These are phyloP conservation scores for Acleris sparsana DNA, from an alignment of 2,888 invertebrate genomes.

Conservation along the genomic window DNA sequence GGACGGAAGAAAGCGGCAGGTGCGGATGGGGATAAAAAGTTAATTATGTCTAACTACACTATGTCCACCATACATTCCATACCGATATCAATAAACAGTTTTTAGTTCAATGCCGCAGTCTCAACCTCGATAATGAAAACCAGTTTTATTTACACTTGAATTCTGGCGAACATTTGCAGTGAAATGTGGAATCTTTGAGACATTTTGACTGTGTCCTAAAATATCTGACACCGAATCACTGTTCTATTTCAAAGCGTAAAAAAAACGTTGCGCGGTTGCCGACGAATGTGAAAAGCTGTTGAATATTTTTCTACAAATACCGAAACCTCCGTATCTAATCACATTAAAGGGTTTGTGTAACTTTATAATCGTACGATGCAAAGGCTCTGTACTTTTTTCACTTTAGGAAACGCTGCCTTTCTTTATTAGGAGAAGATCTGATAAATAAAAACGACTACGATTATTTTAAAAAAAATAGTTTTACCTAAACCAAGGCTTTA, in stretches of 20 bases:
- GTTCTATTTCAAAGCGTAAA: slow-evolving; percentile 48
- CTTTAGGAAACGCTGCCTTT: too few species aligned
- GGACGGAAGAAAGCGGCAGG: slow-evolving; percentile 68
- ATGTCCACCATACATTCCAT: slow-evolving; percentile 23
- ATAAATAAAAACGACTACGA: too few species aligned
- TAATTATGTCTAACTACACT: slow-evolving; percentile 29
- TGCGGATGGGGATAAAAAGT: slow-evolving; percentile 49
- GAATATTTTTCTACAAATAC: slow-evolving; percentile 14
- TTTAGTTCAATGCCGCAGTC: slow-evolving; percentile 29
- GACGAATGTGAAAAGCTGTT: slow-evolving; percentile 15
- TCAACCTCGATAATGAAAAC: slow-evolving; percentile 30
- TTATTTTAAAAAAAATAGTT: too few species aligned
- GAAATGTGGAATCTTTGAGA: slow-evolving; percentile 36
- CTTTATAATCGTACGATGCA: too few species aligned
- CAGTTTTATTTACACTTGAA: slow-evolving; percentile 20
- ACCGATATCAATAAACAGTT: slow-evolving; percentile 9
- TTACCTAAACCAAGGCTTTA: too few species aligned
- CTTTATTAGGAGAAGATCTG: too few species aligned
- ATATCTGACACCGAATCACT: slow-evolving; percentile 56
- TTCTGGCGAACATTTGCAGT: slow-evolving; percentile 13
- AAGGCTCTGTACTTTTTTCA: too few species aligned
- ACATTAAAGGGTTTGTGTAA: too few species aligned
- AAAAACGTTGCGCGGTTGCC: slow-evolving; percentile 28
- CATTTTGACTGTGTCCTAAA: slow-evolving; percentile 56
- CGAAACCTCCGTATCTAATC: slow-evolving; percentile 3